Evolutionary conservation across 2,113 vertebrate species (phyloP).

Genomic region (Setophaga kirtlandii): DNA sequence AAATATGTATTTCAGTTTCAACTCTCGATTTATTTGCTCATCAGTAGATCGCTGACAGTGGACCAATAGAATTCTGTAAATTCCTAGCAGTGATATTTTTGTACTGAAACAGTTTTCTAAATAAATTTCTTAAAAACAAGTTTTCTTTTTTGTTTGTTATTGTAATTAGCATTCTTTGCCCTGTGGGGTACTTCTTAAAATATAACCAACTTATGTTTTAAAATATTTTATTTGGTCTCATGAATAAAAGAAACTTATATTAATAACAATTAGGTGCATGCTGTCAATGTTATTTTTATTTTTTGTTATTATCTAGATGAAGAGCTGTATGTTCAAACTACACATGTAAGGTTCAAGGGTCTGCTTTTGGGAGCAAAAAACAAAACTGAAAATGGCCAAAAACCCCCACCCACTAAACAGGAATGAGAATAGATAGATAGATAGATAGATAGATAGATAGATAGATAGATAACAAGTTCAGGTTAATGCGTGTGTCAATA

Average conservation of each 20-base stretch:
- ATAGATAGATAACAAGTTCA: neutral
- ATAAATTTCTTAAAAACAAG: neutral
- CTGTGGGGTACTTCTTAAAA: neutral
- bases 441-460: no score
- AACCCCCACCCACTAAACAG: neutral
- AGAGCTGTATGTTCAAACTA: neutral
- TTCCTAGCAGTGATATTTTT: neutral
- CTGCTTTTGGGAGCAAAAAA: neutral
- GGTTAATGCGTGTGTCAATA: neutral
- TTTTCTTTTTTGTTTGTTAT: neutral
- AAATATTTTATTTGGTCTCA: neutral
- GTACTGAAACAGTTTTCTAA: neutral
- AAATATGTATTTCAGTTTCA: neutral
- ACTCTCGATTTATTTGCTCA: neutral
- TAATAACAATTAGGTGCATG: neutral
- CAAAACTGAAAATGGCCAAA: neutral
- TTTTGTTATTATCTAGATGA: neutral
- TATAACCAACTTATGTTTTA: neutral
- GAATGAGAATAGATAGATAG: no score
- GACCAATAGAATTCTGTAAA: neutral
- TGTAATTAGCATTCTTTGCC: neutral
- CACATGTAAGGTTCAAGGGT: neutral
- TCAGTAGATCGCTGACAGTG: neutral
- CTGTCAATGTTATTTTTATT: neutral
- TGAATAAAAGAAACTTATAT: neutral